phyloP scores from a whole-genome alignment of 2,888 invertebrate genomes.

The Pterostichus madidus region DNA sequence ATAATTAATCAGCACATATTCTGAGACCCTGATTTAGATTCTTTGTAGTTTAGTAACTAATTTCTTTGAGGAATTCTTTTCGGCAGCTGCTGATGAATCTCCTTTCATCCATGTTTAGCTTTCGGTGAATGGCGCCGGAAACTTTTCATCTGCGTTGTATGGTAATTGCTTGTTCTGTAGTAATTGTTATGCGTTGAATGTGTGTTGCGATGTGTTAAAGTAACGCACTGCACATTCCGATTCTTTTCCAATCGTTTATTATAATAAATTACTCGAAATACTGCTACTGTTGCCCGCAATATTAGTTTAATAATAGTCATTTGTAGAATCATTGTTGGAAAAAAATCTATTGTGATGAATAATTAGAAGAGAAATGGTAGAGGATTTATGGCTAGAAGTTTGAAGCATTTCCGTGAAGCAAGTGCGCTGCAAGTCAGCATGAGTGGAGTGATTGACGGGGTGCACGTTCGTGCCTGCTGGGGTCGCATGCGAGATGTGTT shows the following conservation, averaged over 20 bases:
- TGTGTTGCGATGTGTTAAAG: constrained; percentile 33
- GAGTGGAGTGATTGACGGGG: constrained; percentile 52
- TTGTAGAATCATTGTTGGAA: constrained; percentile 1
- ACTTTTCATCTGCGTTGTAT: constrained; percentile 23
- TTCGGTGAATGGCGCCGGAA: constrained; percentile 18
- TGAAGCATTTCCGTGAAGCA: constrained; percentile 8
- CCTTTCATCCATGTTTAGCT: constrained; percentile 21
- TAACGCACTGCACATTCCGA: constrained; percentile 42
- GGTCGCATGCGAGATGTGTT: constrained; percentile 66
- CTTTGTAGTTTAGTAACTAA: too few species aligned
- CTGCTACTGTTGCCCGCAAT: constrained; percentile 26
- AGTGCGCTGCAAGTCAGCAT: not conserved
- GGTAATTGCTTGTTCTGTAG: constrained; percentile 38
- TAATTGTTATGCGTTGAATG: constrained; percentile 31
- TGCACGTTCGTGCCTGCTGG: constrained; percentile 48
- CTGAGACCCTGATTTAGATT: too few species aligned
- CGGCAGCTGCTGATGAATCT: constrained; percentile 12
- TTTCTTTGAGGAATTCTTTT: too few species aligned
- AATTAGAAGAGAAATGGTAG: constrained; percentile 16
- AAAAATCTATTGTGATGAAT: constrained; percentile 37
- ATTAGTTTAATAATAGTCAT: constrained; percentile 42
- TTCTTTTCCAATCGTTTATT: constrained; percentile 14
- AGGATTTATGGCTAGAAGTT: not conserved
- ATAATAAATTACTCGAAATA: constrained; percentile 43
- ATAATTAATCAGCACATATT: too few species aligned